Percentiles rank a stretch among this genome's conserved stretches.
These are phyloP conservation scores for Delichon dasypus DNA, from an alignment of 2,797 vertebrate species.

Conservation along the genomic window DNA sequence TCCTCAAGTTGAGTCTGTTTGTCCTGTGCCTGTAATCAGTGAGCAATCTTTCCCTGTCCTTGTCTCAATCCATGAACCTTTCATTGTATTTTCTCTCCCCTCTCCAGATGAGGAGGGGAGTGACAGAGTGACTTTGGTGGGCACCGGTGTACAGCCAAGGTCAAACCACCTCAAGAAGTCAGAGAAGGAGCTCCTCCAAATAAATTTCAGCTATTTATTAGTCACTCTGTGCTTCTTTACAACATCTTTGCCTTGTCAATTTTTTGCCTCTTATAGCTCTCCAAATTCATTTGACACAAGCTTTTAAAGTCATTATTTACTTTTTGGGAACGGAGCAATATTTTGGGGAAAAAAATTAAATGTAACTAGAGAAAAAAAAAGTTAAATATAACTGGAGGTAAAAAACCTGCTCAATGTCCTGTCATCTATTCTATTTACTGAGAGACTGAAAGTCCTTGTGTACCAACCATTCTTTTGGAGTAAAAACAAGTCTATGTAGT, in stretches of 20 bases:
- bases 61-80: accelerated
- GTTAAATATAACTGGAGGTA: neutral
- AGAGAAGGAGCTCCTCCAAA: neutral
- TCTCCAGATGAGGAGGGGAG: too few species aligned
- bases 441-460: neutral
- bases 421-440: neutral
- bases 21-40: neutral
- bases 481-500: neutral
- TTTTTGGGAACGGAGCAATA: neutral
- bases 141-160: accelerated
- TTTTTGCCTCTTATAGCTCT: neutral
- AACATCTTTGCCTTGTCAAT: neutral
- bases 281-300: neutral
- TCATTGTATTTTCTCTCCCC: neutral
- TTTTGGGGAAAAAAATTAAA: neutral
- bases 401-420: neutral
- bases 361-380: neutral
- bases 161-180: neutral
- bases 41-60: neutral
- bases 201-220: neutral
- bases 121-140: neutral
- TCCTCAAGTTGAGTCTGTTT: neutral
- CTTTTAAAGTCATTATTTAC: neutral
- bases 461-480: neutral
- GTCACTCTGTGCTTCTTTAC: neutral